phyloP scores from a whole-genome alignment of 2,888 invertebrate species.

The Allygus modestus region DNA sequence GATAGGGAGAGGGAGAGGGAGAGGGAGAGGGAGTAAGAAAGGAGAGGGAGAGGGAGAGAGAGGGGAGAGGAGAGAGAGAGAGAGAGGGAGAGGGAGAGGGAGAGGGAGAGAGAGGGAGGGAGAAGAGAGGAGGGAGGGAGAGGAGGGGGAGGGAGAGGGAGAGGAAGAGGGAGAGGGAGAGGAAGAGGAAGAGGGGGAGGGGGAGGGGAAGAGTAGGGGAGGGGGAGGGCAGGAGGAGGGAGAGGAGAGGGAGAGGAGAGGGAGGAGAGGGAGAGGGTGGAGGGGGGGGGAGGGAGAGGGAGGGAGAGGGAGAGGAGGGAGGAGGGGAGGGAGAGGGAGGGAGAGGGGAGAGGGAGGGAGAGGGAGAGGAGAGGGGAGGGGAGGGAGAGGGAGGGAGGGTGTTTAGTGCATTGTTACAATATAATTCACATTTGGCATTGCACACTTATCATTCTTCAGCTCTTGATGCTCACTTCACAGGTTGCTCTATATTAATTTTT shows the following conservation, averaged over 20 bases:
- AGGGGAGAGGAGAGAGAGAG: not conserved
- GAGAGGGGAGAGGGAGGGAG: not conserved
- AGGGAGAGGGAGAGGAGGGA: no score
- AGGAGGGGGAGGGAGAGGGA: slow-evolving; percentile 22
- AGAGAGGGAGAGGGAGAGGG: not conserved
- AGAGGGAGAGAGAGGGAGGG: slow-evolving; percentile 3
- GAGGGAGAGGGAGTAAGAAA: not conserved
- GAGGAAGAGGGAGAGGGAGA: slow-evolving; percentile 23
- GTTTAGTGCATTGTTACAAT: no score
- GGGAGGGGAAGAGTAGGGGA: no score
- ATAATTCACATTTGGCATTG: no score
- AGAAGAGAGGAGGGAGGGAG: slow-evolving; percentile 6
- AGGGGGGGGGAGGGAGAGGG: not conserved
- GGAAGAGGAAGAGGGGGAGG: slow-evolving; percentile 6
- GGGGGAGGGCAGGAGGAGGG: not conserved
- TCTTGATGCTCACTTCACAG: no score
- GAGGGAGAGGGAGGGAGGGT: not conserved
- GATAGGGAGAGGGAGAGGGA: not conserved
- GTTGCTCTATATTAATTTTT: no score
- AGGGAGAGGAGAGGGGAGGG: not conserved
- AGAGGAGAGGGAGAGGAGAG: not conserved
- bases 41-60: not conserved
- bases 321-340: not conserved
- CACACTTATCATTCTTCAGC: no score
- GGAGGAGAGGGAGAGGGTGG: no score